Evolutionary conservation across 2,888 invertebrate species (phyloP).

Genomic region (Corythucha ciliata): DNA sequence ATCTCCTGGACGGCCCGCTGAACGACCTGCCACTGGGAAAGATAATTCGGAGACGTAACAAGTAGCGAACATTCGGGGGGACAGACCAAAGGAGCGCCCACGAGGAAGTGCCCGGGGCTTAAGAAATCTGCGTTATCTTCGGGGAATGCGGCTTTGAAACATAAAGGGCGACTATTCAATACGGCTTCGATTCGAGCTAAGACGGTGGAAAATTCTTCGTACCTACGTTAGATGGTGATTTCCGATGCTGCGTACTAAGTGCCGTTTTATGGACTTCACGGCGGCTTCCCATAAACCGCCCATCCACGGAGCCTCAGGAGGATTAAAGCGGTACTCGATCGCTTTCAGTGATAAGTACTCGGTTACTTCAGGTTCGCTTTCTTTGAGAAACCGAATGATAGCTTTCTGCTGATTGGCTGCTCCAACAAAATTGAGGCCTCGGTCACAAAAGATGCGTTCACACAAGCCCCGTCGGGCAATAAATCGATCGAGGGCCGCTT

Average conservation of each 20-base stretch:
- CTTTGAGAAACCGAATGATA: neutral
- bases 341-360: neutral
- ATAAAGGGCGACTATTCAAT: conserved; percentile 8
- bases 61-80: neutral
- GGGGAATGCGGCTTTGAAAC: neutral
- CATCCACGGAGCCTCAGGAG: neutral
- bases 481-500: neutral
- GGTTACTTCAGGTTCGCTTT: neutral
- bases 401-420: neutral
- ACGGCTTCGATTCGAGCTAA: conserved; percentile 1
- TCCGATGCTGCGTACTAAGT: neutral
- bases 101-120: neutral
- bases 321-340: neutral
- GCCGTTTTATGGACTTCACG: neutral
- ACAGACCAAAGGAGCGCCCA: neutral
- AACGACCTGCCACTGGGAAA: conserved; percentile 6
- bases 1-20: conserved; percentile 8
- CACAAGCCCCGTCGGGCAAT: neutral
- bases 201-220: conserved; percentile 3
- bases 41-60: neutral
- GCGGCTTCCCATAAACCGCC: conserved; percentile 10
- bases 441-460: neutral
- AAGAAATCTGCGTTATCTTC: neutral
- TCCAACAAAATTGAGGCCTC: neutral
- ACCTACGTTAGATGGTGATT: conserved; percentile 3